Base-by-base conservation (phyloP, 2,888 invertebrate species). In the Sycophila texana region DNA sequence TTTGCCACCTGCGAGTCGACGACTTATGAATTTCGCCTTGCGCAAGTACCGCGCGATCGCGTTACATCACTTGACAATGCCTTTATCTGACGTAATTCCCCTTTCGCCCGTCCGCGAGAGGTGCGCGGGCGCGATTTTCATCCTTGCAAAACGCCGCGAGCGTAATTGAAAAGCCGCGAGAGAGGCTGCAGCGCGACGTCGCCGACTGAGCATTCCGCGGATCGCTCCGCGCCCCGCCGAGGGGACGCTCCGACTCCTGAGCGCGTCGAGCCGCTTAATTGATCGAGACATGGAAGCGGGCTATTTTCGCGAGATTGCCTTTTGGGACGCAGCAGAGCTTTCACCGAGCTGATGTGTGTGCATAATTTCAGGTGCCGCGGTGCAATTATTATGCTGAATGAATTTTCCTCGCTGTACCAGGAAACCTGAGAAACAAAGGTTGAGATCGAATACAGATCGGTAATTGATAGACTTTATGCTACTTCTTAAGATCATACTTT, bases 51-150 rank as follows among this genome's bases (percentile, higher is more conserved):
- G 58, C 78, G 80, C 82, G 82, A 84, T 85, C 81, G 80, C 71
- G 74, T 85, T 85, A 83, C 83, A 79, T 82, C 83, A 85, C 75
- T 70, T 77, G 75, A 84, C 84, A 83, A 85, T 85, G 81, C 80
- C 67, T 60, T 58, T 63, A 30, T 66, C 73, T 77, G 79, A 60
- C 70, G 74, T 26, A 78, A 79, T 71, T 47, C 47, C 61, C 63
- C 68, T 71, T 68, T 65, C 65, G 39, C 74, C 68, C 16, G 16
- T 65, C 74, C 13, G 58, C 72, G 60, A 49, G 51, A 22, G 51
- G 57, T 57, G 68, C 16, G 68, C 16, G 55, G 16, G 61, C 22
- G 30, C 74, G 60, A 72, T 72, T 72, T 72, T 77, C 72, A 77
- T 72, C 58, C 58, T 77, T 77, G 71, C 71, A 65, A 72, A 76